Conservation (phyloP, 2,113 vertebrate genomes). For the Morone saxatilis region DNA sequence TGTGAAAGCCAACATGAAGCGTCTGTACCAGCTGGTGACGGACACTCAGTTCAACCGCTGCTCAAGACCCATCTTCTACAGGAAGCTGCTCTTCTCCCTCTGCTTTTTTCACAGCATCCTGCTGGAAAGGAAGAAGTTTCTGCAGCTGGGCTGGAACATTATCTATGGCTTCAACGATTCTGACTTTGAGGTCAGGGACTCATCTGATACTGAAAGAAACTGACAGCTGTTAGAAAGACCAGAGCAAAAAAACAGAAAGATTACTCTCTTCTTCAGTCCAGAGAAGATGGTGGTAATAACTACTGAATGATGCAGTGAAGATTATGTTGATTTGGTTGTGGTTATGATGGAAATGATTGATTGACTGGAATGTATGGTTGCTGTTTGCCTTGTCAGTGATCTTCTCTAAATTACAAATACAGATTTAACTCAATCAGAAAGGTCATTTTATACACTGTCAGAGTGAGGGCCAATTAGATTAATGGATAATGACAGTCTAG, state of each 20-base stretch:
- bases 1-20: constrained; percentile 92
- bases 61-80: constrained; percentile 83
- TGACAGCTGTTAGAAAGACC: not conserved
- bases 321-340: not conserved
- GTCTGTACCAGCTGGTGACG: constrained; percentile 89
- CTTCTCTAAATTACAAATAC: not conserved
- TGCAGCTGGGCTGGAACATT: constrained; percentile 93
- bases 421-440: not conserved
- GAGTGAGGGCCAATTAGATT: constrained; percentile 1
- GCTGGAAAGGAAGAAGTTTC: constrained; percentile 91
- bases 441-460: not conserved
- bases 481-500: not conserved
- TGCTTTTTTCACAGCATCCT: constrained; percentile 93
- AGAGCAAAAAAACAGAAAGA: not conserved
- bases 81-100: constrained; percentile 90
- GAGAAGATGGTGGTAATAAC: not conserved
- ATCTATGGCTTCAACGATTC: constrained; percentile 92
- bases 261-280: not conserved
- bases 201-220: constrained; percentile 6
- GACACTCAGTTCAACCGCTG: constrained; percentile 87
- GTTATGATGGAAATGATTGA: not conserved
- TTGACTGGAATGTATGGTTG: not conserved
- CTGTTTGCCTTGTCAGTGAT: not conserved
- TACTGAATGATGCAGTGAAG: not conserved
- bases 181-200: constrained; percentile 89